phyloP scores from a whole-genome alignment of 2,113 vertebrate species.

The Neogale vison region DNA sequence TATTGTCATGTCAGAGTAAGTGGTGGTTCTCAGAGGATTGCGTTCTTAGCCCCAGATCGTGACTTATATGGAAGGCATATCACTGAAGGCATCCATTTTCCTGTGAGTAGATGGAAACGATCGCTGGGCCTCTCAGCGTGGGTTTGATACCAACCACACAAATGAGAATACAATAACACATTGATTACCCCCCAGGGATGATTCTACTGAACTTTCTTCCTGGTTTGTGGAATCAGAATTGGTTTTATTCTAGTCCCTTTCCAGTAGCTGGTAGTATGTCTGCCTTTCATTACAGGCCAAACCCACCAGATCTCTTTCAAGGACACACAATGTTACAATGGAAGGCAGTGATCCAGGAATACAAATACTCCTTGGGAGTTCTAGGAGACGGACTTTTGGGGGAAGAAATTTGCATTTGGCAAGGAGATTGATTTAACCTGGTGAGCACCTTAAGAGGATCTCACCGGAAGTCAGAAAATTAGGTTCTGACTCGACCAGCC shows the following conservation, averaged over 20 bases:
- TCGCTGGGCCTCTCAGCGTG: accelerated
- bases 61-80: neutral
- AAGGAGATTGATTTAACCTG: neutral
- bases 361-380: neutral
- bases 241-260: neutral
- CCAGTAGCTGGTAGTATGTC: neutral
- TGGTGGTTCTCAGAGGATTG: neutral
- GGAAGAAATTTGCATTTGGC: neutral
- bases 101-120: neutral
- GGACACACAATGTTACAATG: accelerated
- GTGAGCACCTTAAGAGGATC: neutral
- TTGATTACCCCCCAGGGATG: neutral
- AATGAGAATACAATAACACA: neutral
- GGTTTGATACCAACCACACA: neutral
- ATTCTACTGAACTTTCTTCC: neutral
- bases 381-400: neutral
- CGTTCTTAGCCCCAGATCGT: neutral
- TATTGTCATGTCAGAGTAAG: neutral
- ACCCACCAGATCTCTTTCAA: neutral
- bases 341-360: neutral
- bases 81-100: neutral
- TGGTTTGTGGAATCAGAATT: neutral
- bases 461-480: neutral
- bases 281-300: neutral
- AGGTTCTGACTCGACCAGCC: neutral